These are phyloP conservation scores for Mustela nigripes DNA, from an alignment of 2,113 vertebrate species.

Conservation along the genomic window DNA sequence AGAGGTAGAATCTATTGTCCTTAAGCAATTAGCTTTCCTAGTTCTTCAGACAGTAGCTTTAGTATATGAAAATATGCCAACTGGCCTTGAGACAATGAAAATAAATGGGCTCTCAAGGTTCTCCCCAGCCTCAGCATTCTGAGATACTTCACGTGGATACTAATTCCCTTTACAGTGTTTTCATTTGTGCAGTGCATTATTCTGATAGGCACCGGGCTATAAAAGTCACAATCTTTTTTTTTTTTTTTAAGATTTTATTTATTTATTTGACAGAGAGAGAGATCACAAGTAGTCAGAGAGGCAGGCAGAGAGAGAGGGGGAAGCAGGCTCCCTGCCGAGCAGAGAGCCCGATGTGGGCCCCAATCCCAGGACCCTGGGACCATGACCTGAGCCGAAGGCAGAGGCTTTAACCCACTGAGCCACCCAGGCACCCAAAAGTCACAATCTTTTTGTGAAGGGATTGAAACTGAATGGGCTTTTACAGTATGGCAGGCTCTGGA, in stretches of 20 bases:
- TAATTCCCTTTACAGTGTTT: background rate
- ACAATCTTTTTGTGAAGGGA: conserved; percentile 19
- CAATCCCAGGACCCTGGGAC: no score
- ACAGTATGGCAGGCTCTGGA: background rate
- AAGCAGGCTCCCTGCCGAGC: no score
- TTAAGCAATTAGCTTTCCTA: conserved; percentile 45
- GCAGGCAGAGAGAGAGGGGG: no score
- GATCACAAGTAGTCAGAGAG: no score
- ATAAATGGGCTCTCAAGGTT: background rate
- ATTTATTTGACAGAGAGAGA: no score
- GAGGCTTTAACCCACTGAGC: no score
- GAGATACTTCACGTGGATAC: background rate
- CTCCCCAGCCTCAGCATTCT: background rate
- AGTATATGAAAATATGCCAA: conserved; percentile 18
- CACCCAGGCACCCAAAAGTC: background rate
- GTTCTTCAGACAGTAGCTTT: conserved; percentile 23
- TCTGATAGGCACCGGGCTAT: background rate
- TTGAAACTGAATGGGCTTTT: conserved; percentile 42
- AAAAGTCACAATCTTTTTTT: conserved; percentile 3
- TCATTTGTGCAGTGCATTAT: background rate
- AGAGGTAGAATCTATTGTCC: conserved; percentile 32
- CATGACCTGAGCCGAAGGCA: no score
- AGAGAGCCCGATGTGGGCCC: no score
- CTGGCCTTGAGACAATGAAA: conserved; percentile 3
- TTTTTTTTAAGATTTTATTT: no score